These are phyloP conservation scores for Caenorhabditis sp. DNA, from an alignment of 2,888 invertebrate species.

Conservation along the genomic window DNA sequence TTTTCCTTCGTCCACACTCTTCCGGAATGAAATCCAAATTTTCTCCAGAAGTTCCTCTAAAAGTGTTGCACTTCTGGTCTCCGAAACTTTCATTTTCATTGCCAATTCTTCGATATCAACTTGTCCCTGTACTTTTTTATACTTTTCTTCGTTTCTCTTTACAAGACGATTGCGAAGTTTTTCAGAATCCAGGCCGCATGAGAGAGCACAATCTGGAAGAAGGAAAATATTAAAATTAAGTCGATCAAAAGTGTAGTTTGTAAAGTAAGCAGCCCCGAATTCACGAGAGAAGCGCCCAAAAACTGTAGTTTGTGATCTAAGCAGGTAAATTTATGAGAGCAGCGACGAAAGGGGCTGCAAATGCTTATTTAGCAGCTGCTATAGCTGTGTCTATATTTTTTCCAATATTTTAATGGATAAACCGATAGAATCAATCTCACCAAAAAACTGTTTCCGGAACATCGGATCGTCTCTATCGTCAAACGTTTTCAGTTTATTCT, in stretches of 20 bases:
- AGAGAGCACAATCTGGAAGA: neutral
- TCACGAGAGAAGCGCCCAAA: too few relatives aligned
- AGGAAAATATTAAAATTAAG: too few relatives aligned
- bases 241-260: too few relatives aligned
- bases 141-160: too few relatives aligned
- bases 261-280: too few relatives aligned
- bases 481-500: slow-evolving; percentile 3
- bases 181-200: neutral
- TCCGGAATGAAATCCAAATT: neutral
- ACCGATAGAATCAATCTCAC: neutral
- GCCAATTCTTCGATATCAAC: slow-evolving; percentile 10
- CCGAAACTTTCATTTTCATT: neutral
- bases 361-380: neutral
- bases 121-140: too few relatives aligned
- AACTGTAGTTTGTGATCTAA: too few relatives aligned
- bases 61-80: neutral
- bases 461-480: slow-evolving; percentile 18
- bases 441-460: slow-evolving; percentile 8
- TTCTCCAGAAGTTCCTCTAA: neutral
- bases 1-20: neutral
- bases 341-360: too few relatives aligned
- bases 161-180: neutral
- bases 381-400: neutral
- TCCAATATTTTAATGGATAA: too few relatives aligned
- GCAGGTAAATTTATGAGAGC: too few relatives aligned